phyloP scores from a whole-genome alignment of 2,113 vertebrate genomes.

The Isurus oxyrinchus region DNA sequence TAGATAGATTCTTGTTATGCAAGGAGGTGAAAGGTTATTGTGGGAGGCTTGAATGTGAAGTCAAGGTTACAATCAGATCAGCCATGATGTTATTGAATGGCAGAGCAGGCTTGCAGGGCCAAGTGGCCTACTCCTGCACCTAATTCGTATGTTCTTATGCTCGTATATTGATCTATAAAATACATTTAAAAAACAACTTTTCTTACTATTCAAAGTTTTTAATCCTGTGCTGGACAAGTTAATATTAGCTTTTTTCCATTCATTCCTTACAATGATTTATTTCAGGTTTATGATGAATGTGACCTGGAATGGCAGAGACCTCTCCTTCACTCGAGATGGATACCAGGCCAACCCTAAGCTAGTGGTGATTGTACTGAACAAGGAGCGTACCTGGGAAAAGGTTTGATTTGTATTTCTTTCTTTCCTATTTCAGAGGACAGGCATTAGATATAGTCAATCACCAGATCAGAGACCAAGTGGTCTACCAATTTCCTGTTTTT shows the following conservation, averaged over 20 bases:
- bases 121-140: no score
- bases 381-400: constrained; percentile 94
- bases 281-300: constrained; percentile 97
- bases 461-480: background rate
- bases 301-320: constrained; percentile 88
- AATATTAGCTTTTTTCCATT: background rate
- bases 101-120: no score
- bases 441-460: background rate
- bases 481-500: background rate
- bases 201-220: background rate
- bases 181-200: background rate
- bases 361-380: constrained; percentile 92
- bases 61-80: no score
- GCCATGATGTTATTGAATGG: no score
- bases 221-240: background rate
- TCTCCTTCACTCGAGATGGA: constrained; percentile 95
- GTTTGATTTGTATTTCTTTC: constrained; percentile 54
- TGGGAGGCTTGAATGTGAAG: no score
- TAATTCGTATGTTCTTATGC: no score
- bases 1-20: no score
- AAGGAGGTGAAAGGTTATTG: no score
- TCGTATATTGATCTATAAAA: background rate
- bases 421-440: background rate
- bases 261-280: constrained; percentile 43
- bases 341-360: constrained; percentile 89